phyloP scores from a whole-genome alignment of 2,113 vertebrate species.

The Actenoides lindsayi region DNA sequence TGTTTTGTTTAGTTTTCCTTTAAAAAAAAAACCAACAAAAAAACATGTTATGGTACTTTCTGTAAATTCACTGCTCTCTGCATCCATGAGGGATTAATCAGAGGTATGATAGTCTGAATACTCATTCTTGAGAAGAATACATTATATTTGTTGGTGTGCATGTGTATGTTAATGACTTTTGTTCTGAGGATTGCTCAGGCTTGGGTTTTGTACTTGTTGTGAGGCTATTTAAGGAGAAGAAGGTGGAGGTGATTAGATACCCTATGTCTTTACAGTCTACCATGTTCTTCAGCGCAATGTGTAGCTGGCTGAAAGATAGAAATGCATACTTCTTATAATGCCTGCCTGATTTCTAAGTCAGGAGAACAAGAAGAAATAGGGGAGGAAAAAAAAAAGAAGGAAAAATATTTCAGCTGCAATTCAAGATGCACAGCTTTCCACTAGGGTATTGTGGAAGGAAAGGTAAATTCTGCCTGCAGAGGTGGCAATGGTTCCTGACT shows the following conservation, averaged over 20 bases:
- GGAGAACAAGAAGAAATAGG: not conserved
- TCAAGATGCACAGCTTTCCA: not conserved
- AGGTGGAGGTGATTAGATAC: not conserved
- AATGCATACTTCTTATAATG: not conserved
- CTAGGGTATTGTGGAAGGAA: not conserved
- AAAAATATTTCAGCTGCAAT: not conserved
- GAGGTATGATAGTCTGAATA: not conserved
- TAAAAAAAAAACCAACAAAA: too few relatives aligned
- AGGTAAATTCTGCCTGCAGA: not conserved
- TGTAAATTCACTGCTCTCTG: not conserved
- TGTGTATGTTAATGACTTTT: not conserved
- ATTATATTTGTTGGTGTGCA: not conserved
- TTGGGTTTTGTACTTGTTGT: not conserved
- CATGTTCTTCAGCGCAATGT: accelerated
- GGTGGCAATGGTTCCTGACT: not conserved
- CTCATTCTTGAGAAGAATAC: not conserved
- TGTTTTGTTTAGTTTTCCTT: too few relatives aligned
- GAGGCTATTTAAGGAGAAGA: not conserved
- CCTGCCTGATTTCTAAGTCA: not conserved
- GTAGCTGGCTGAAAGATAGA: not conserved
- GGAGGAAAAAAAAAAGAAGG: not conserved
- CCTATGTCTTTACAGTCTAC: not conserved
- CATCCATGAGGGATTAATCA: not conserved
- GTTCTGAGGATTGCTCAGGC: not conserved
- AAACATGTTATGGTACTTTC: not conserved